Evolutionary conservation across 2,888 invertebrate genomes (phyloP).

Genomic region (Macrosoma leucophasiata): DNA sequence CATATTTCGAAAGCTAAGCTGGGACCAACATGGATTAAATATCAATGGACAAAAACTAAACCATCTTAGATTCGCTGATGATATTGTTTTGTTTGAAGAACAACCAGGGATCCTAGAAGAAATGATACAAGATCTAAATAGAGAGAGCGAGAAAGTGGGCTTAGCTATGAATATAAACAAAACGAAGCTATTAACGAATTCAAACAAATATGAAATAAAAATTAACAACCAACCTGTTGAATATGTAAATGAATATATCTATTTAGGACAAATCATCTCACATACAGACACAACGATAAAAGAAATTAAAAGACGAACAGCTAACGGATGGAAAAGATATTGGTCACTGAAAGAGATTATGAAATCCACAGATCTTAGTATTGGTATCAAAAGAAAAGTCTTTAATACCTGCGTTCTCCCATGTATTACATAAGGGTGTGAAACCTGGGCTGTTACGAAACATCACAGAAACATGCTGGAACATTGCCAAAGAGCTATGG

Average conservation of each 20-base stretch:
- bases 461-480: no score
- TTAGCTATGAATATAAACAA: constrained; percentile 1
- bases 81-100: no score
- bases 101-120: no score
- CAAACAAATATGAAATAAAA: constrained; percentile 11
- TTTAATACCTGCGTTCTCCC: constrained; percentile 21
- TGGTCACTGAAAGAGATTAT: constrained; percentile 20
- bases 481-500: no score
- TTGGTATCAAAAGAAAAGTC: constrained; percentile 15
- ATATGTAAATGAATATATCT: constrained; percentile 8
- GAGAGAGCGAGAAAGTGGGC: constrained; percentile 1
- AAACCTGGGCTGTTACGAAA: no score
- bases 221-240: constrained; percentile 7
- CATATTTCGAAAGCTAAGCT: no score
- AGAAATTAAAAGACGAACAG: constrained; percentile 15
- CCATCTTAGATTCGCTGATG: no score
- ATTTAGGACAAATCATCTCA: constrained; percentile 8
- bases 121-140: background rate
- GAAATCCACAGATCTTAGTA: constrained; percentile 18
- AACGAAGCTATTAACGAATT: background rate
- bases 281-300: constrained; percentile 4
- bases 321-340: constrained; percentile 21
- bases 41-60: no score
- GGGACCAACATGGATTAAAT: no score
- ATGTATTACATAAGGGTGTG: constrained; percentile 21